Base-by-base conservation (phyloP, 2,888 invertebrate genomes). In the Ochropleura plecta region DNA sequence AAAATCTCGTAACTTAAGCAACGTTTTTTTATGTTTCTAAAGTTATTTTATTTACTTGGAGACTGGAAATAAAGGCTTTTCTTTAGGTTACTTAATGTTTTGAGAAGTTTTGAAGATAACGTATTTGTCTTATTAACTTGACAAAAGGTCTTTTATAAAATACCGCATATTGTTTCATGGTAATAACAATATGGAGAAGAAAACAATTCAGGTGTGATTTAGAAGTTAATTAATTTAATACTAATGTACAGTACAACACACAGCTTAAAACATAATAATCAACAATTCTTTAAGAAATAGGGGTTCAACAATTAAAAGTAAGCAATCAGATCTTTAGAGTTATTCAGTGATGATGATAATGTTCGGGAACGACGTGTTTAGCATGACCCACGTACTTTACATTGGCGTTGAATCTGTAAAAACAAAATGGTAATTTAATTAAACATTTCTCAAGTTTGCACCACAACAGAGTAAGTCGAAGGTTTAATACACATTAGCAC, bases 381-480 rank as follows among this genome's bases (percentile, higher is more conserved):
- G 89, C 89, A 69, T 89, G 89, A 46, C 90, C 90, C 20, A 78
- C 83, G 71, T 78, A 84, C 62, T 85, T 85, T 5, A 89, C 89
- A 48, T 88, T 81, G 14, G 93, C 93, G 81, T 93, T 90, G 86
- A 93, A 93, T 78, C 93, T 86, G 78, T 40, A 14, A 53, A 65
- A 12, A 72, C 0, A 4, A 20, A n/a, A 65, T 18, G 1, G 9
- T 12, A 16, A 6, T 40, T 30, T 3, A 1, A 3, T 18, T 0
- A 1, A 3, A 3, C 0, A 49, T 42, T 16, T 5, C 30, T 2
- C 16, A 16, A 30, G 10, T 14, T 3, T 16, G 44, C 1, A 4
- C 3, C 1, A 7, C 3, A 42, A 0, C 0, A 40, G 7, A 6
- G 16, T 48, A 42, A 71, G 46, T 14, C 18, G 0, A 40, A 18